These are phyloP conservation scores for Portunus trituberculatus DNA, from an alignment of 1,140 invertebrate species.

Conservation along the genomic window DNA sequence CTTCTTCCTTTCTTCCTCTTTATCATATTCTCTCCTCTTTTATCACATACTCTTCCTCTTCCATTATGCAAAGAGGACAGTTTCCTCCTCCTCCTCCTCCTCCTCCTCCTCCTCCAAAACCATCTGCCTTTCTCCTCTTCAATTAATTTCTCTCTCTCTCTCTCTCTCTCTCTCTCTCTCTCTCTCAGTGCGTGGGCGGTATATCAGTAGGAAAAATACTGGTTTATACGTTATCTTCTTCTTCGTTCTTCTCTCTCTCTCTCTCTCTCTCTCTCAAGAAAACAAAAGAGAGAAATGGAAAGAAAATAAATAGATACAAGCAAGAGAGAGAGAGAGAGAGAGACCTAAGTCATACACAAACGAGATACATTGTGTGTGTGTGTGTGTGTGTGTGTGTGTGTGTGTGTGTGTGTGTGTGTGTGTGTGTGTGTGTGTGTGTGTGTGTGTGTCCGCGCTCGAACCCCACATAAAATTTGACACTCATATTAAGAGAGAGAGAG, in stretches of 20 bases:
- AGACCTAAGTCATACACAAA: too few relatives aligned
- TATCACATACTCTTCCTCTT: not conserved
- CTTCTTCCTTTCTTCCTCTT: not conserved
- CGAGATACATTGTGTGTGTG: slow-evolving; percentile 1
- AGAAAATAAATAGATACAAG: not conserved
- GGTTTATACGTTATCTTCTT: not conserved
- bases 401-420: slow-evolving; percentile 55
- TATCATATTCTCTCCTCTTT: too few relatives aligned
- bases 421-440: slow-evolving; percentile 46
- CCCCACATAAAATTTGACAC: too few relatives aligned
- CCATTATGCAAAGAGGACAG: not conserved
- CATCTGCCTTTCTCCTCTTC: not conserved
- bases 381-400: slow-evolving; percentile 53
- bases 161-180: not conserved
- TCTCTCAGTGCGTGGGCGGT: not conserved
- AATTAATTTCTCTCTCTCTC: not conserved
- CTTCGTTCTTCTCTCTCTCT: not conserved
- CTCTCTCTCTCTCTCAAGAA: slow-evolving; percentile 34
- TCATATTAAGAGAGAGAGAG: not conserved
- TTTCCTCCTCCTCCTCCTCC: not conserved
- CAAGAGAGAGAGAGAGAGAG: not conserved
- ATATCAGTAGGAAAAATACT: not conserved
- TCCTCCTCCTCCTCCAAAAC: not conserved
- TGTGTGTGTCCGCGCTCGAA: not conserved
- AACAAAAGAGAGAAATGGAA: not conserved